Percentiles rank a stretch among this genome's conserved stretches.
phyloP scores from a whole-genome alignment of 2,888 invertebrate species.

The Osedax frankpressi region DNA sequence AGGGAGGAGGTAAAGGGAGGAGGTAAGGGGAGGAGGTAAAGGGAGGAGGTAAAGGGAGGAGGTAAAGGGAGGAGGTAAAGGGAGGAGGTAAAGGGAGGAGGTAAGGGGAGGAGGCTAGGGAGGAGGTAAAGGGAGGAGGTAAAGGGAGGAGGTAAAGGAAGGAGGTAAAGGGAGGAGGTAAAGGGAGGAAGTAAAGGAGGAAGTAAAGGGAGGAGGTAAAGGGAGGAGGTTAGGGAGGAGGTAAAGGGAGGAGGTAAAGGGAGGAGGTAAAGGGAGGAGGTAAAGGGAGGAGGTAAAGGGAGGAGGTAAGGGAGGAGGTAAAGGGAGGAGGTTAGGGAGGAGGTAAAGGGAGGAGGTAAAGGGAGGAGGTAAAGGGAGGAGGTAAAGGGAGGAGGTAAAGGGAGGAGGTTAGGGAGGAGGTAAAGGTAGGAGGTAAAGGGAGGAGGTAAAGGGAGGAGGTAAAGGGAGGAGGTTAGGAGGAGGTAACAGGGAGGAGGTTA shows the following conservation, averaged over 20 bases:
- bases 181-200: too few species aligned
- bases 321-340: neutral
- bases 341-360: neutral
- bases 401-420: neutral
- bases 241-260: neutral
- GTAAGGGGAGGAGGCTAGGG: neutral
- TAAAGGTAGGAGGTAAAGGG: neutral
- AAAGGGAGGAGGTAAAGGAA: too few species aligned
- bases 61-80: neutral
- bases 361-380: neutral
- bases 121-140: neutral
- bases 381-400: too few species aligned
- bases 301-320: neutral
- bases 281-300: neutral
- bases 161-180: too few species aligned
- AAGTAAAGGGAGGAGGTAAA: too few species aligned
- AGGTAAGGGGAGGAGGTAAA: neutral
- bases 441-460: too few species aligned
- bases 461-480: too few species aligned
- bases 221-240: neutral
- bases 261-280: neutral
- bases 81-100: neutral
- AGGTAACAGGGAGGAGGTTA: too few species aligned
- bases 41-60: neutral
- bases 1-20: neutral